Conservation (phyloP, 2,797 vertebrate species). For the Aratinga solstitialis region DNA sequence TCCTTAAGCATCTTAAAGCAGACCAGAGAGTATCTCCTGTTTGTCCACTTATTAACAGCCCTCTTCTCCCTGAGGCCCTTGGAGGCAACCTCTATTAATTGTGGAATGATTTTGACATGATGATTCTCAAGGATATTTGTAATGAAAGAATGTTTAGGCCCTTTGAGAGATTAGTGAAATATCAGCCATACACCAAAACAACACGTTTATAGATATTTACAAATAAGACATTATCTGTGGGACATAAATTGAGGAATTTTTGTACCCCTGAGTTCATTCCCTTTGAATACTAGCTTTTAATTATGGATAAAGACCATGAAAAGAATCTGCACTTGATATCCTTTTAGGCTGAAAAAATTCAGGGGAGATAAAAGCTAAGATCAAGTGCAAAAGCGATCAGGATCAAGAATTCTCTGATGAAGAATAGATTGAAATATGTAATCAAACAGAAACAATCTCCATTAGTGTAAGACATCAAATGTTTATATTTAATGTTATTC, state of each 20-base stretch:
- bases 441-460: slow-evolving; percentile 61
- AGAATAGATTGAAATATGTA: slow-evolving; percentile 60
- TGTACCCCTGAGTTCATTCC: slow-evolving; percentile 54
- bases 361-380: slow-evolving; percentile 53
- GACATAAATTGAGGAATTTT: slow-evolving; percentile 49
- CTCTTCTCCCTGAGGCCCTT: slow-evolving; percentile 44
- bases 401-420: slow-evolving; percentile 63
- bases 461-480: slow-evolving; percentile 60
- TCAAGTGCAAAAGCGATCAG: slow-evolving; percentile 42
- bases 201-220: slow-evolving; percentile 54
- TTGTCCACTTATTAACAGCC: slow-evolving; percentile 66
- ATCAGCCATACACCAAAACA: slow-evolving; percentile 28
- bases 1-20: slow-evolving; percentile 46
- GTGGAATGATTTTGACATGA: slow-evolving; percentile 61
- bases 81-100: slow-evolving; percentile 65
- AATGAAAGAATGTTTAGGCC: slow-evolving; percentile 56
- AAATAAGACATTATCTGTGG: slow-evolving; percentile 64
- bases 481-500: slow-evolving; percentile 59
- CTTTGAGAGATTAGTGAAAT: slow-evolving; percentile 36
- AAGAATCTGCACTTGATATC: slow-evolving; percentile 44
- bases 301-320: slow-evolving; percentile 57
- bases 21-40: slow-evolving; percentile 22
- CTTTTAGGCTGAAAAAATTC: slow-evolving; percentile 54
- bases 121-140: slow-evolving; percentile 63
- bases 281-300: slow-evolving; percentile 49